phyloP scores from a whole-genome alignment of 2,797 vertebrate genomes.

The Pempheris klunzingeri region DNA sequence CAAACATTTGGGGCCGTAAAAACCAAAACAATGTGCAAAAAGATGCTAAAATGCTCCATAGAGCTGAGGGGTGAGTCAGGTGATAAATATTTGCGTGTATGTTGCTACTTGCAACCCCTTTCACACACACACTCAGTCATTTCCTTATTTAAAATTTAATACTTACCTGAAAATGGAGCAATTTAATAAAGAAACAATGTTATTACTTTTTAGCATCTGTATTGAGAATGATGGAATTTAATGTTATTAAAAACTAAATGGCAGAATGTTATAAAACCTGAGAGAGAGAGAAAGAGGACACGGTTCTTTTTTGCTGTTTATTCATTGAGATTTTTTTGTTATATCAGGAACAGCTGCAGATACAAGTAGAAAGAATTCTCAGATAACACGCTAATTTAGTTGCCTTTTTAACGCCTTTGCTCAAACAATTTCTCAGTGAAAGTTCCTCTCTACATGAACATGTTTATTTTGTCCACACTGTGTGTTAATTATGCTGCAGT shows the following conservation, averaged over 20 bases:
- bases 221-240: constrained; percentile 13
- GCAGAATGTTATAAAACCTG: background rate
- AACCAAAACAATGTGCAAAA: no score
- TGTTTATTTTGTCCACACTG: background rate
- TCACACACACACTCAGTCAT: background rate
- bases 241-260: constrained; percentile 1
- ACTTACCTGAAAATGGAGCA: background rate
- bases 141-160: no score
- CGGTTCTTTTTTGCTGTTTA: background rate
- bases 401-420: background rate
- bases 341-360: background rate
- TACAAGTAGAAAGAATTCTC: background rate
- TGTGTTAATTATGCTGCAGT: background rate
- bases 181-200: background rate
- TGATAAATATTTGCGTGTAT: no score
- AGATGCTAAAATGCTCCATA: no score
- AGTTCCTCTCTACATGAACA: background rate
- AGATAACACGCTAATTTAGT: background rate
- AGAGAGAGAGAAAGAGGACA: background rate
- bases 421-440: background rate
- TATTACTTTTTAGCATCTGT: background rate
- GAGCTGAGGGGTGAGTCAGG: no score
- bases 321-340: background rate
- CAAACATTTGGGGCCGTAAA: no score
- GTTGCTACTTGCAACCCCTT: background rate